Conservation (phyloP, 1,140 invertebrate species). For the Nebria ingens region DNA sequence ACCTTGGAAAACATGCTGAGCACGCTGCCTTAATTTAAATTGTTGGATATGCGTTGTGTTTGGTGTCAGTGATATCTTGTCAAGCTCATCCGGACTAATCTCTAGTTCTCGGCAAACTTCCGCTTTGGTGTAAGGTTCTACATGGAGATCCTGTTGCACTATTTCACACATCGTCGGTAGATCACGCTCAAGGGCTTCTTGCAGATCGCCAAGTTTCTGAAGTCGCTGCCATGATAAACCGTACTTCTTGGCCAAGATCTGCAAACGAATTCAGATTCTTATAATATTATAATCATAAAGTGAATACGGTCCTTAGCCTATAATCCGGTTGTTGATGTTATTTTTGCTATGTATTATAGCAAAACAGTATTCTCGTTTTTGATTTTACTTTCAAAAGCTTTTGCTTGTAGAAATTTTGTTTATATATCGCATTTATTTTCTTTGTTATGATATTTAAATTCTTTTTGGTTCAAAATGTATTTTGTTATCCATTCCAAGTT, state of each 20-base stretch:
- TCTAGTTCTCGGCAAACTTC: slow-evolving; percentile 62
- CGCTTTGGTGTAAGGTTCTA: slow-evolving; percentile 59
- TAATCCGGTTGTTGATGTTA: not conserved
- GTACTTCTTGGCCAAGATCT: slow-evolving; percentile 60
- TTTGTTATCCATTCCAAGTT: no score
- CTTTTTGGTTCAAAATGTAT: no score
- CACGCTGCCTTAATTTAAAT: slow-evolving; percentile 77
- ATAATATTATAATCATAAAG: no score
- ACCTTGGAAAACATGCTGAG: slow-evolving; percentile 79
- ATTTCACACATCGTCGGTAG: slow-evolving; percentile 59
- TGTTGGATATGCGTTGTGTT: slow-evolving; percentile 56
- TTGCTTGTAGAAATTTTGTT: no score
- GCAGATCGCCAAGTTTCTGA: slow-evolving; percentile 57
- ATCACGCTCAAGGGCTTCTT: slow-evolving; percentile 47
- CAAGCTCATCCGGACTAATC: slow-evolving; percentile 53
- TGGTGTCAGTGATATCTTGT: slow-evolving; percentile 50
- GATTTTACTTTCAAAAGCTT: not conserved
- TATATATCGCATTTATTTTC: no score
- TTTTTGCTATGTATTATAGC: not conserved
- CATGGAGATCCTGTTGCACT: slow-evolving; percentile 52
- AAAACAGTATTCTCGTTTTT: not conserved
- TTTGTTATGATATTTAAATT: no score
- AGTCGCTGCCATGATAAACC: slow-evolving; percentile 52
- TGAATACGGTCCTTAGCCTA: no score
- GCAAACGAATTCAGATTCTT: slow-evolving; percentile 15